phyloP scores from a whole-genome alignment of 2,797 vertebrate genomes.

The Rousettus madagascariensis region DNA sequence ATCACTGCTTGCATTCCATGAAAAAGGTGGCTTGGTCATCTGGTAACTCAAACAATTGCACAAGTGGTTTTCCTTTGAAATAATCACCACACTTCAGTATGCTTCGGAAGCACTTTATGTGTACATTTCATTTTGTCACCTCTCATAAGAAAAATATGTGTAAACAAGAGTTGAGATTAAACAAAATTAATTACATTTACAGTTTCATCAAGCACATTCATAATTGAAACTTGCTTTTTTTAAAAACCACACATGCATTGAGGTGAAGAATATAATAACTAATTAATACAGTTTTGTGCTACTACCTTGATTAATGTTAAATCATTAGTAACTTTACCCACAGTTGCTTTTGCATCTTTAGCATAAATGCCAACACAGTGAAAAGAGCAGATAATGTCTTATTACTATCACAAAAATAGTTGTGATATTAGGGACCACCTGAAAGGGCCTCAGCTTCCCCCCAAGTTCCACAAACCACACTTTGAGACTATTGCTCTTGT shows the following conservation, averaged over 20 bases:
- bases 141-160: background rate
- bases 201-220: constrained; percentile 11
- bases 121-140: background rate
- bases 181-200: background rate
- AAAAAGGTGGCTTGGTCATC: background rate
- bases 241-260: background rate
- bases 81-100: background rate
- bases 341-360: background rate
- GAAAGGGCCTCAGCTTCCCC: background rate
- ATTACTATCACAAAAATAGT: background rate
- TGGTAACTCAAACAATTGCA: background rate
- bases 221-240: background rate
- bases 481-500: background rate
- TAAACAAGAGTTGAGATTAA: constrained; percentile 6
- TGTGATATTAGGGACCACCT: background rate
- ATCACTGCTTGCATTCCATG: background rate
- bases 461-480: background rate
- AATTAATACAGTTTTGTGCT: background rate
- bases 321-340: background rate
- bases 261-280: background rate
- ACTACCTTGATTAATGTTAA: background rate
- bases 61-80: background rate
- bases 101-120: background rate
- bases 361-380: background rate
- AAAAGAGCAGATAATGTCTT: background rate